Conservation (phyloP, 2,888 invertebrate genomes). For the Imbricaverruca yamaguchii region DNA sequence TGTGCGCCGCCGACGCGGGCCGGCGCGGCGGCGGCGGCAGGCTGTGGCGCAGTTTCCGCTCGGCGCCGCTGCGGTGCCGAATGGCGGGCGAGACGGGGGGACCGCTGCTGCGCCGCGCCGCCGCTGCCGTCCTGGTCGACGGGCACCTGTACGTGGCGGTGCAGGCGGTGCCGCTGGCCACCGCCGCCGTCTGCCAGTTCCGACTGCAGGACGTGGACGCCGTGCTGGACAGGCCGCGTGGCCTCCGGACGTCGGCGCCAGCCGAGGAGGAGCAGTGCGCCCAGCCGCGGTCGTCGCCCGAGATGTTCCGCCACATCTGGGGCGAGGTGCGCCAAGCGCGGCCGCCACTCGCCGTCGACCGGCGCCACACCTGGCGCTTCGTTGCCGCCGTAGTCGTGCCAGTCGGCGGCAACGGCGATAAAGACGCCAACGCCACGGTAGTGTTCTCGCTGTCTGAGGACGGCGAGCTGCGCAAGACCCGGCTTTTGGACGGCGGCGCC, state of each 20-base stretch:
- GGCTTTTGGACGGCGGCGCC: neutral
- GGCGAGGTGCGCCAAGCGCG: neutral
- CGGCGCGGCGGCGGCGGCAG: constrained; percentile 55
- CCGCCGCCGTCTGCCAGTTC: constrained; percentile 85
- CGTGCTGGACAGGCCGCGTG: constrained; percentile 66
- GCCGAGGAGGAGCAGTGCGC: neutral
- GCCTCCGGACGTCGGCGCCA: neutral
- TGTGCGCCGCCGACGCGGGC: constrained; percentile 81
- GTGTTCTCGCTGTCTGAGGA: neutral
- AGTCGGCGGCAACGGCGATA: neutral
- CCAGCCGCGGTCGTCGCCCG: neutral
- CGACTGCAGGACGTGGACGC: constrained; percentile 70
- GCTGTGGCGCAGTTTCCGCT: constrained; percentile 83
- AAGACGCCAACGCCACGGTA: neutral
- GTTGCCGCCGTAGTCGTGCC: neutral
- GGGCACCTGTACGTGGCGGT: constrained; percentile 31
- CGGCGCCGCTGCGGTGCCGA: constrained; percentile 75
- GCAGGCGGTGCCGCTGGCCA: constrained; percentile 52
- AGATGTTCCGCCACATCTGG: neutral
- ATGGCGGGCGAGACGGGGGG: constrained; percentile 70
- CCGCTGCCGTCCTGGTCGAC: constrained; percentile 72
- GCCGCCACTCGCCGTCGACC: neutral
- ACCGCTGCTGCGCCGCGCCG: constrained; percentile 72
- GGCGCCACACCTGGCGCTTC: neutral
- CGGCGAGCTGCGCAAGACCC: neutral